Evolutionary conservation across 2,888 invertebrate species (phyloP), one percentile per base, ranked within the genome.

Genomic region (Cephonodes hylas): DNA sequence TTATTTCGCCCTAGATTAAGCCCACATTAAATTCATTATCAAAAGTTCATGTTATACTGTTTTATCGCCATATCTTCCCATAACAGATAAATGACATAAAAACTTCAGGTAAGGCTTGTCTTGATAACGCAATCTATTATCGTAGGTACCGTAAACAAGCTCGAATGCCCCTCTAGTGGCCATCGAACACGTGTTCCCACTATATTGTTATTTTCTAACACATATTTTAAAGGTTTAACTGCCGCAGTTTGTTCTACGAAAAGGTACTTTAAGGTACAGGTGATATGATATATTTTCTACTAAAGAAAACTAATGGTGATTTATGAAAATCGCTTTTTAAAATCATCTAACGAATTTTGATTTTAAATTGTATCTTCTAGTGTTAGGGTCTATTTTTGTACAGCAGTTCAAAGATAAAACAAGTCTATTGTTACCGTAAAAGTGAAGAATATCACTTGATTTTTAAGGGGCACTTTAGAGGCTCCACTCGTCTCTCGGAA

Each of bases 401-500:
- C 62, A 5, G 15, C 38, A 22, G 10, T 44, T 23, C 63, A 20
- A 15, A 64, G 59, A 67, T 70, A 72, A 72, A 69, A 64, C 63
- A 56, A 63, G 68, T 66, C 74, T 67, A 73, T 72, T 73, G 75
- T 73, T 72, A 72, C 70, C 76, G 77, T 79, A 78, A 84, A 86
- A 82, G 84, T 88, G 85, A 86, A 88, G 85, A 86, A 89, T 88
- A 87, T 89, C 90, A 88, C 87, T 89, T 86, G 88, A 89, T 88
- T 86, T 84, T 86, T 86, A 86, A 89, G 89, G 89, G 88, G 89
- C 90, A 86, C 88, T 90, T 89, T 86, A 88, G 56, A 84, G 83
- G 88, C 82, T 81, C 83, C 80, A 75, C 81, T 58, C 75, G 75
- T 79, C 80, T 80, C 80, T 84, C 83, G 80, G 80, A 88, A 86